Evolutionary conservation across 2,888 invertebrate genomes (phyloP).

Genomic region (Cataglyphis livida): DNA sequence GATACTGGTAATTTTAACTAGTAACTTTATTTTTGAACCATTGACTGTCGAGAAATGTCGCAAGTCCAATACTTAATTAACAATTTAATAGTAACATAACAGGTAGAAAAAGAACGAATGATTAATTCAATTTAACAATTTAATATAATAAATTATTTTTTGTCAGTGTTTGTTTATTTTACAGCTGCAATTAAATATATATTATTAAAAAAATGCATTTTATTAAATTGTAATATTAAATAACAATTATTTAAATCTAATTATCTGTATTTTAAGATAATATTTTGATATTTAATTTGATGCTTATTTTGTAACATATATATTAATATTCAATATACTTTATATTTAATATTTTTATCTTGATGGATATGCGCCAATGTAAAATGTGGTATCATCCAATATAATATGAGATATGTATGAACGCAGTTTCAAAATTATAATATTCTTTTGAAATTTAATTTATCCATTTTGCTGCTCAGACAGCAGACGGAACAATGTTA

Average conservation of each 20-base stretch:
- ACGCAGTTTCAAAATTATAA: background rate
- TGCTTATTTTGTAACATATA: background rate
- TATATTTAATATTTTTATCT: constrained; percentile 10
- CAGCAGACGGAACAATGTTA: background rate
- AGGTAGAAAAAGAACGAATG: background rate
- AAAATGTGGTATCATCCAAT: background rate
- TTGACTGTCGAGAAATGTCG: constrained; percentile 39
- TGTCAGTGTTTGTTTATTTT: background rate
- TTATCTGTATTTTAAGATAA: background rate
- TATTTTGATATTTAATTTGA: background rate
- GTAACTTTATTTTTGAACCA: constrained; percentile 50
- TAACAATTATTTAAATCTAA: background rate
- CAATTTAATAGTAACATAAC: background rate
- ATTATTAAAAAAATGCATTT: background rate
- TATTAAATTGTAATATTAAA: background rate
- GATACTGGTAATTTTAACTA: constrained; percentile 35
- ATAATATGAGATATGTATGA: background rate
- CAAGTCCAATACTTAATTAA: constrained; percentile 40
- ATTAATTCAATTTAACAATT: background rate
- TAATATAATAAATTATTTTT: background rate
- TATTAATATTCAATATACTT: constrained; percentile 1
- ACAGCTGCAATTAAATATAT: background rate
- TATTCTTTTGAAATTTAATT: background rate
- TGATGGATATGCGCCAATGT: background rate
- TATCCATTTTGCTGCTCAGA: background rate